Evolutionary conservation across 2,888 invertebrate species (phyloP).

Genomic region (Amblyjoppa proteus): DNA sequence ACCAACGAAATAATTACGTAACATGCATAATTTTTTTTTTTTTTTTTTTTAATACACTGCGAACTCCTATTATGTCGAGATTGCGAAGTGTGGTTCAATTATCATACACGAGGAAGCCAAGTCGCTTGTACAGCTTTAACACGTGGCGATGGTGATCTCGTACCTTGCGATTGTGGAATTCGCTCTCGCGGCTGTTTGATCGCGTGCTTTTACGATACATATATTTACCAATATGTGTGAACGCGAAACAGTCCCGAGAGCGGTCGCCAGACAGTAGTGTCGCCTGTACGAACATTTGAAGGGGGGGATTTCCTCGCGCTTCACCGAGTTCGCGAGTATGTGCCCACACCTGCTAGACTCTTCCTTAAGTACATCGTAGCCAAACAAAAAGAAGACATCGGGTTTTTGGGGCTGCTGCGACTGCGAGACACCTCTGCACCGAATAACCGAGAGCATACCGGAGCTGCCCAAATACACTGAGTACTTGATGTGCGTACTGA

Average conservation of each 20-base stretch:
- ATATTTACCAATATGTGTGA: not conserved
- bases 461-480: too few relatives aligned
- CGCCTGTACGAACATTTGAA: too few relatives aligned
- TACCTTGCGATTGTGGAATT: conserved; percentile 34
- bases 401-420: too few relatives aligned
- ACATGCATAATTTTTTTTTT: not conserved
- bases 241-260: not conserved
- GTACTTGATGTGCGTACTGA: too few relatives aligned
- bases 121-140: not conserved
- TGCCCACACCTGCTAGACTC: too few relatives aligned
- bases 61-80: not conserved
- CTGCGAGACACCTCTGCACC: too few relatives aligned
- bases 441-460: too few relatives aligned
- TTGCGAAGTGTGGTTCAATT: conserved; percentile 1
- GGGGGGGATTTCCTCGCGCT: too few relatives aligned
- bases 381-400: too few relatives aligned
- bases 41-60: not conserved
- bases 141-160: conserved; percentile 28
- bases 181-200: conserved; percentile 17
- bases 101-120: not conserved
- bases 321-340: too few relatives aligned
- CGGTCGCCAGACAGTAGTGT: not conserved
- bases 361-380: too few relatives aligned
- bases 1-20: not conserved
- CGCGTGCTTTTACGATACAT: conserved; percentile 33